These are phyloP conservation scores for Drosophila tropicalis DNA, from an alignment of 1,140 invertebrate species.

Conservation along the genomic window DNA sequence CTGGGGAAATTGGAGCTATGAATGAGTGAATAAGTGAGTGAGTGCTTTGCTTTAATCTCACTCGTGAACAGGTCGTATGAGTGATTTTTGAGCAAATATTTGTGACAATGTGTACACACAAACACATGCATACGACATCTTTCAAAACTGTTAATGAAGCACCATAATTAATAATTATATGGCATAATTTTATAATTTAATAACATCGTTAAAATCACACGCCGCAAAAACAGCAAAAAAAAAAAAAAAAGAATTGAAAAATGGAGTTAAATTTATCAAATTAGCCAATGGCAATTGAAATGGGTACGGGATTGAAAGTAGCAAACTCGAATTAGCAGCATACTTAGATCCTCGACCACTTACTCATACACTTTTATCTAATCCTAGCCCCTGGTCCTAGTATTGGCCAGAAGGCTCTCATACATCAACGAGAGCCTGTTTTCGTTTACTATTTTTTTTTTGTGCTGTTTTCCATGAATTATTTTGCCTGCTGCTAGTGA, in stretches of 20 bases:
- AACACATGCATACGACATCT: too few species aligned
- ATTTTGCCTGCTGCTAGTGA: constrained; percentile 67
- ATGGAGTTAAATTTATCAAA: constrained; percentile 46
- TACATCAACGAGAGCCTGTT: constrained; percentile 32
- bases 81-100: constrained; percentile 2
- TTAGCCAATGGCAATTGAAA: constrained; percentile 53
- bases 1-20: neutral
- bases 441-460: constrained; percentile 21
- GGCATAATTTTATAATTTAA: constrained; percentile 64
- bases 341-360: neutral
- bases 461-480: constrained; percentile 59
- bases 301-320: neutral
- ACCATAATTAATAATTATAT: constrained; percentile 56
- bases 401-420: constrained; percentile 2
- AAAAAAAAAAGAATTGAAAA: constrained; percentile 17
- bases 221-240: constrained; percentile 24
- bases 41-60: too few species aligned
- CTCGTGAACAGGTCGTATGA: neutral
- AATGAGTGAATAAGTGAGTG: neutral
- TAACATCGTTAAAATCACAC: constrained; percentile 44
- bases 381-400: neutral
- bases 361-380: neutral
- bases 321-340: too few species aligned
- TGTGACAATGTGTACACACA: neutral
- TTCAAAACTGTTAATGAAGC: constrained; percentile 12